These are phyloP conservation scores for Eolophus roseicapilla DNA, from an alignment of 2,113 vertebrate species.

Conservation along the genomic window DNA sequence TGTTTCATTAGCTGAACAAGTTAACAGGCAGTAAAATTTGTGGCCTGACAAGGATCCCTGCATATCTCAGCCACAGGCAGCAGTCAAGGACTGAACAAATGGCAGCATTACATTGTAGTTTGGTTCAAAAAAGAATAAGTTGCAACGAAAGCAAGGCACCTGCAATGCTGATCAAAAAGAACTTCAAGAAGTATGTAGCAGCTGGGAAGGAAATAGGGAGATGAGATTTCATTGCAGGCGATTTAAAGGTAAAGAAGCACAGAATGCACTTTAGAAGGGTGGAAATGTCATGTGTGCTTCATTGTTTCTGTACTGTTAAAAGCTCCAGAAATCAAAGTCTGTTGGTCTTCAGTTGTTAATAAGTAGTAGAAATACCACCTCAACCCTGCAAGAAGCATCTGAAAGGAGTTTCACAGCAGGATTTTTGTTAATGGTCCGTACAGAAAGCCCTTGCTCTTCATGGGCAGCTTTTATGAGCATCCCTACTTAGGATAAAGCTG, in stretches of 20 bases:
- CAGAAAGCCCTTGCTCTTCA: neutral
- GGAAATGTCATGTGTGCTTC: neutral
- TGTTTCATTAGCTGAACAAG: neutral
- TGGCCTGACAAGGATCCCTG: neutral
- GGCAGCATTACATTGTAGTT: neutral
- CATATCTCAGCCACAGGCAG: neutral
- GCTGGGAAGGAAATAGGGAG: neutral
- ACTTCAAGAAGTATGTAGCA: neutral
- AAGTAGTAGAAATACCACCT: neutral
- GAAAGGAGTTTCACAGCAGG: neutral
- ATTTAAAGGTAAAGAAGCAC: neutral
- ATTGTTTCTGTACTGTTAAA: neutral
- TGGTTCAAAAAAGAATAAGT: neutral
- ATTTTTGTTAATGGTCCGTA: accelerated
- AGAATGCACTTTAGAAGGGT: neutral
- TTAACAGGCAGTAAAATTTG: neutral
- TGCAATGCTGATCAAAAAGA: neutral
- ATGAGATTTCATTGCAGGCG: neutral
- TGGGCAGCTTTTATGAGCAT: neutral
- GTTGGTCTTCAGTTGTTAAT: neutral
- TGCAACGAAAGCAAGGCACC: neutral
- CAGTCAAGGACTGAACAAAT: neutral
- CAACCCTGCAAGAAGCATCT: neutral
- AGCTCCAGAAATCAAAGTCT: neutral
- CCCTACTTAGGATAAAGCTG: neutral